Evolutionary conservation across 2,113 vertebrate species (phyloP), one percentile per base, ranked within the genome.

Genomic region (Aix galericulata): DNA sequence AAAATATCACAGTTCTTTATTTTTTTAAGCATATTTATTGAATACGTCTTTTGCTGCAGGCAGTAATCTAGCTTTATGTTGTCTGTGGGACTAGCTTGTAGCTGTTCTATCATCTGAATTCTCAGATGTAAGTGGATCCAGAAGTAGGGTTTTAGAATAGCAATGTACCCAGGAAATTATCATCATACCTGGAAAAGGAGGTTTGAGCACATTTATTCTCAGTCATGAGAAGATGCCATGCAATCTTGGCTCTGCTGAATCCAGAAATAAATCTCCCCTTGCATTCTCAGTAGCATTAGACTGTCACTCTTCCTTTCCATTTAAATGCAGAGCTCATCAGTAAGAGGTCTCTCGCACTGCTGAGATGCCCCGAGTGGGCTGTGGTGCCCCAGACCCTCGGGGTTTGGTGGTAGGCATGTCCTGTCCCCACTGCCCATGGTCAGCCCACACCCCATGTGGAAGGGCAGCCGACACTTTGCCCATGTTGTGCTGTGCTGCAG

Each of bases 401-500:
- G 32, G 11, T 23, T 23, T 5, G 36, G 36, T 3, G 23, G 8
- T 31, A 17, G 42, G 16, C 4, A 8, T 46, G 46, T 25, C 53
- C 44, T 15, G 1, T 10, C 32, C 50, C 32, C 12, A 6, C 21
- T 20, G 7, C 11, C 52, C 0, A 0, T 20, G 17, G 25, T 27
- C 42, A 50, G 55, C 11, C 56, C 48, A 46, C 23, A 34, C 34
- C 48, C 21, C 7, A 6, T 20, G 15, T 46, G 36, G 36, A 34
- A 46, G 46, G 17, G 31, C 62, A 36, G 56, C 36, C 34, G 5
- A 40, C 15, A 1, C 42, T 26, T 20, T 2, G 71, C 26, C 8
- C 31, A 17, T 8, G 73, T 32, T 32, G 1, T 0, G 9, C 4
- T 1, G 10, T 38, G 40, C 46, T 1, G 0, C 17, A 8, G 73